phyloP scores from a whole-genome alignment of 2,113 vertebrate species.

The Brachypodius melanocephalos region DNA sequence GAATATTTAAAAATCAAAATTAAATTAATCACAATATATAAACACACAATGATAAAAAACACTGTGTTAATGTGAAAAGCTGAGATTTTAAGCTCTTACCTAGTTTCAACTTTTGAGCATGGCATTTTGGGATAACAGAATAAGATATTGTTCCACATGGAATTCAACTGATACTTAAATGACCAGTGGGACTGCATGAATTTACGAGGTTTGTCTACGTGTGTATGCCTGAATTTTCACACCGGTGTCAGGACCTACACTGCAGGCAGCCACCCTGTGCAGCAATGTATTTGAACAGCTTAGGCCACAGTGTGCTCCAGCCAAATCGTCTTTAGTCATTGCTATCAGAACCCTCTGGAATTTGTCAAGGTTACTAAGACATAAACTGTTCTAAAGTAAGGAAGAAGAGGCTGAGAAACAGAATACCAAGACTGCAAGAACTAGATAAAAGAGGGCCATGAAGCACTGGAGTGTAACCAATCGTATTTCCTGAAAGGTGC shows the following conservation, averaged over 20 bases:
- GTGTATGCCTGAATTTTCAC: background rate
- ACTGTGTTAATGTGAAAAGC: background rate
- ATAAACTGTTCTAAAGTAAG: too few relatives aligned
- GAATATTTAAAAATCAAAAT: background rate
- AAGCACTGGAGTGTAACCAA: too few relatives aligned
- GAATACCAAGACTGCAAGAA: too few relatives aligned
- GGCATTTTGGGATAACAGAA: background rate
- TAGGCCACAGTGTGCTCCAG: too few relatives aligned
- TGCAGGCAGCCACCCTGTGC: background rate
- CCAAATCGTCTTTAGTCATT: too few relatives aligned
- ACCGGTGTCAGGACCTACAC: background rate
- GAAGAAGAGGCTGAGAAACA: too few relatives aligned
- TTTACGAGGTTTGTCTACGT: background rate
- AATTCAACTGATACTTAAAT: background rate
- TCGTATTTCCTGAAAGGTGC: too few relatives aligned
- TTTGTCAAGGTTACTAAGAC: too few relatives aligned
- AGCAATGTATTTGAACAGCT: too few relatives aligned
- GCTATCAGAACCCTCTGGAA: too few relatives aligned
- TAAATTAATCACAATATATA: background rate
- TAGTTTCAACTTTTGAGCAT: background rate
- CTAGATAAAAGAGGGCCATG: too few relatives aligned
- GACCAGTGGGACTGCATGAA: background rate
- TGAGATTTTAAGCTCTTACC: background rate
- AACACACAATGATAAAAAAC: background rate
- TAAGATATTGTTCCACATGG: background rate